Base-by-base conservation (phyloP, 2,797 vertebrate genomes). In the Channa striata region DNA sequence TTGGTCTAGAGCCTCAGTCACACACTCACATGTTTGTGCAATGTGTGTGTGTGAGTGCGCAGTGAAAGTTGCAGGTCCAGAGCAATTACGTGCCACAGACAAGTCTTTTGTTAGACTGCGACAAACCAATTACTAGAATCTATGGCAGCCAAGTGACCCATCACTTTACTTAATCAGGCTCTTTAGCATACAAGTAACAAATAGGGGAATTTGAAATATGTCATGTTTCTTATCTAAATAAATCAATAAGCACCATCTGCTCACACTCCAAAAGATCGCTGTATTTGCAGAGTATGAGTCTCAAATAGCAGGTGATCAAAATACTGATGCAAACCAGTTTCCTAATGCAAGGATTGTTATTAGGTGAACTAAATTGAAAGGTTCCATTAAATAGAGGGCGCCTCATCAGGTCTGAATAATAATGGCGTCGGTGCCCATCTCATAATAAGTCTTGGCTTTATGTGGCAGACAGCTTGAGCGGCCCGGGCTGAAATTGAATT, bases 71-170 rank as follows among this genome's bases (percentile, higher is more conserved):
- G 69, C 48, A 66, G 76, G 66, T 80, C 79, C 74, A 64, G 85
- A 85, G 82, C 78, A 86, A 89, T 87, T 87, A 87, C 54, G 43
- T 63, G 58, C 44, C 72, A 72, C 61, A 76, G 76, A 83, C 69
- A 52, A 69, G 76, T 46, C 87, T 86, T 90, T 92, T 92, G 88
- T 91, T 83, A 68, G 65, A 77, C 71, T 54, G 76, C 66, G 71
- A 90, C 90, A 87, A 91, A 90, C 87, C 90, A 90, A 92, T 92
- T 91, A 92, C 86, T 85, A 66, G 82, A 89, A 81, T 86, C 80
- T 88, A 84, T 82, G 81, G 82, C 75, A 80, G 79, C 75, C 74
- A 78, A 89, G 74, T 87, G 84, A 88, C 83, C 88, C 80, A 79
- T 91, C 84, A 70, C 78, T 88, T 89, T 53, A 71, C 80, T 81